A percentile compares a stretch with the other conserved stretches of the same genome.
Evolutionary conservation across 2,797 vertebrate species (phyloP).

Genomic region (Platyrinchus mystaceus): DNA sequence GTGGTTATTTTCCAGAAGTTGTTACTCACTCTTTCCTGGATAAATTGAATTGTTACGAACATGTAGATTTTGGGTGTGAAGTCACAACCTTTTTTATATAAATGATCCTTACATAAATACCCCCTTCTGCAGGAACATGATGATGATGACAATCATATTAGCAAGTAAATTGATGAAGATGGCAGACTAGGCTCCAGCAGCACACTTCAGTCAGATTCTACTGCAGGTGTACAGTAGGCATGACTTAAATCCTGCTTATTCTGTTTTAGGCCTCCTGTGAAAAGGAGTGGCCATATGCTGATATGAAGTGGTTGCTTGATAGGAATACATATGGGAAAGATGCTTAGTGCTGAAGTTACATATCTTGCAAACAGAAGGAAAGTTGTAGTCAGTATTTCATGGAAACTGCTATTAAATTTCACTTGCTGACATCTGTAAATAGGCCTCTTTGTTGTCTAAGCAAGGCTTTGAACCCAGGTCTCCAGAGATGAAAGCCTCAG

Average conservation of each 20-base stretch:
- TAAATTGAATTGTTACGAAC: not conserved
- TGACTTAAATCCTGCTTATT: not conserved
- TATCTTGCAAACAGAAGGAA: not conserved
- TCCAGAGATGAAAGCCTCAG: not conserved
- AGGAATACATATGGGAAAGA: not conserved
- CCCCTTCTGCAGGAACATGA: not conserved
- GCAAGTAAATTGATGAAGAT: not conserved
- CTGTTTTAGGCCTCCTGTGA: not conserved
- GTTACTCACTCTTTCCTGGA: not conserved
- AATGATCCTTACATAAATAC: not conserved
- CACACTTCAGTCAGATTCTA: not conserved
- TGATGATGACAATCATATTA: not conserved
- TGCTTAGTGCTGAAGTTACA: not conserved
- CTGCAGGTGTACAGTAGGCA: not conserved
- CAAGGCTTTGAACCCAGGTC: slow-evolving; percentile 1
- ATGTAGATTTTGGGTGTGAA: not conserved
- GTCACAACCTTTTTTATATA: not conserved
- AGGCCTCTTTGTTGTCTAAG: not conserved
- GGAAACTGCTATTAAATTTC: not conserved
- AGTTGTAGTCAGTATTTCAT: not conserved
- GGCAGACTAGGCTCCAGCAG: not conserved
- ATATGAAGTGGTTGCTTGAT: not conserved
- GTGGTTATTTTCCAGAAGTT: not conserved
- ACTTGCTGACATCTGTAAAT: slow-evolving; percentile 5
- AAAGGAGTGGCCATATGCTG: not conserved